A percentile compares a stretch with the other conserved stretches of the same genome.
phyloP scores from a whole-genome alignment of 2,113 vertebrate species.

The Cichladusa arquata region DNA sequence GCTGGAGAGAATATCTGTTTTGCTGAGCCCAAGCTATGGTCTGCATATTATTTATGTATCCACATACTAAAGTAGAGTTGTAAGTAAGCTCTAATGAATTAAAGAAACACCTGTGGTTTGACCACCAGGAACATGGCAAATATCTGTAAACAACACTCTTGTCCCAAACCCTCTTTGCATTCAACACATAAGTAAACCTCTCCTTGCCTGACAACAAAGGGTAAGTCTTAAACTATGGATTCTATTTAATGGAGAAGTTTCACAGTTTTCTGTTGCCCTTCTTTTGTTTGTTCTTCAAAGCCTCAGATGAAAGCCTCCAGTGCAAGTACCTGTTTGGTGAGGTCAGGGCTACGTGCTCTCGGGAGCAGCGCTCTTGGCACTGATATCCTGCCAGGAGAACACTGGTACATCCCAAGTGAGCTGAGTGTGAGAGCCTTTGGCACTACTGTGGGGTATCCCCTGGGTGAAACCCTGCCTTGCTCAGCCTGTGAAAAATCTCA shows the following conservation, averaged over 20 bases:
- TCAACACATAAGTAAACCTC: neutral
- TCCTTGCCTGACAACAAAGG: neutral
- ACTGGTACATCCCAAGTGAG: fast-evolving
- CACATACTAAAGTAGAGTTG: neutral
- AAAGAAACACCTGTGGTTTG: constrained; percentile 14
- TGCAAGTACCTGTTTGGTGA: neutral
- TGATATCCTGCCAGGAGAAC: neutral
- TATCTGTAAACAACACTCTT: neutral
- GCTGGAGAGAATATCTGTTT: neutral
- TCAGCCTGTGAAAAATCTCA: neutral
- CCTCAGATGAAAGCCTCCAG: neutral
- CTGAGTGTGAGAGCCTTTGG: fast-evolving
- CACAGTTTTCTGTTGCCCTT: neutral
- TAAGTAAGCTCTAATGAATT: neutral
- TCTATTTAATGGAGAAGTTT: neutral
- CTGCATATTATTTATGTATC: neutral
- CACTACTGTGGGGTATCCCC: neutral
- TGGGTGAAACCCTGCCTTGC: neutral
- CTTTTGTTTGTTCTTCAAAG: constrained; percentile 15
- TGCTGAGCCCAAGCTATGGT: neutral
- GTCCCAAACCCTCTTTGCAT: neutral
- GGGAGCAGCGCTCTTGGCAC: fast-evolving
- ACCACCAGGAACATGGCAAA: neutral
- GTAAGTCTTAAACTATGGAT: neutral
- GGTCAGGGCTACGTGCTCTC: fast-evolving